Evolutionary conservation across 2,888 invertebrate species (phyloP).

Genomic region (Noctua comes): DNA sequence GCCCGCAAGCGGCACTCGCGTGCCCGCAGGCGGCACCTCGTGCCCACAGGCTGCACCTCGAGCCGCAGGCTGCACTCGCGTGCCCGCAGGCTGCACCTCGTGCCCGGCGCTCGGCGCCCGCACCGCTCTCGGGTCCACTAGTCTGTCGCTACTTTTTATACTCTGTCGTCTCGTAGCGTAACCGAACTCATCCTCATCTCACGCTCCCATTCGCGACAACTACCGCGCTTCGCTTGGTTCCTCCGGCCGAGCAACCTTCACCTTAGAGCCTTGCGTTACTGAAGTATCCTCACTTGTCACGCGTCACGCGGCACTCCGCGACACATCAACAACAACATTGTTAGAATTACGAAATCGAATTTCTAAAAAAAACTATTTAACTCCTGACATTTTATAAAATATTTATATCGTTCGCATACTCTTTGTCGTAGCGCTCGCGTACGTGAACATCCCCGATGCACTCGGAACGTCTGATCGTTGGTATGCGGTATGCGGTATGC

Average conservation of each 20-base stretch:
- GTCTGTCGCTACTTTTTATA: conserved; percentile 89
- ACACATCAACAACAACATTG: conserved; percentile 72
- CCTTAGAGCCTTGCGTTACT: conserved; percentile 74
- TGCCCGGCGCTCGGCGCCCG: conserved; percentile 75
- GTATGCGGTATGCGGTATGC: conserved; percentile 73
- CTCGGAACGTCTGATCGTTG: conserved; percentile 74
- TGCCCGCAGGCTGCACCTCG: background rate
- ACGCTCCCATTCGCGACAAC: conserved; percentile 73
- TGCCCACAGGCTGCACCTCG: background rate
- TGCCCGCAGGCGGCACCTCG: background rate
- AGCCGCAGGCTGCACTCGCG: conserved; percentile 39
- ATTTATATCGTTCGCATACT: conserved; percentile 83
- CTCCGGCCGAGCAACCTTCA: conserved; percentile 69
- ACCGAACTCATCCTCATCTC: conserved; percentile 80
- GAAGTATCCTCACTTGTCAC: conserved; percentile 82
- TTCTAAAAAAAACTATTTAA: conserved; percentile 83
- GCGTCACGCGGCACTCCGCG: conserved; percentile 73
- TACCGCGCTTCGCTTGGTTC: conserved; percentile 78
- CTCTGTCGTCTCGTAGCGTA: conserved; percentile 84
- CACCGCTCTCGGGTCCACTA: conserved; percentile 86
- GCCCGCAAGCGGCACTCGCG: conserved; percentile 53
- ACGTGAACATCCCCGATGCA: conserved; percentile 74
- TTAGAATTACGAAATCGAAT: conserved; percentile 87
- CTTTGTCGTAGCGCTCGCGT: conserved; percentile 81
- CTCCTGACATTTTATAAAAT: conserved; percentile 85